A percentile compares a stretch with the other conserved stretches of the same genome.
Conservation (phyloP, 2,888 invertebrate genomes). For the Cryptus armator region DNA sequence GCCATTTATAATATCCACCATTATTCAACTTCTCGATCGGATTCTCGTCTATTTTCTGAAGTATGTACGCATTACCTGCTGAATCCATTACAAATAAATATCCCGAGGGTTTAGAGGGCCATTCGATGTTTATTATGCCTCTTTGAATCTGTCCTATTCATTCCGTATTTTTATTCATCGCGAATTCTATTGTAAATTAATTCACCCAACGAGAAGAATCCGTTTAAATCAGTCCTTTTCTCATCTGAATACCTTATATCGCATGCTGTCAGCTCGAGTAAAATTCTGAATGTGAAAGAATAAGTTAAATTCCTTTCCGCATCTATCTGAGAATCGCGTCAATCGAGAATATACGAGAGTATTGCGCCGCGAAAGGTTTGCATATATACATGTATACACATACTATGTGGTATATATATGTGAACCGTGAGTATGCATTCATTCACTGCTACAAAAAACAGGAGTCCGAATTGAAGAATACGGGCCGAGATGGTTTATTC, state of each 20-base stretch:
- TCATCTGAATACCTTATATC: constrained; percentile 2
- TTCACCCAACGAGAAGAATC: constrained; percentile 11
- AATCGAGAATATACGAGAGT: background rate
- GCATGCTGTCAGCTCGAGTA: background rate
- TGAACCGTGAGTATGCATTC: background rate
- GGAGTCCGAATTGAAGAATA: constrained; percentile 36
- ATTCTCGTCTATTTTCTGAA: background rate
- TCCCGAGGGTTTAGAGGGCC: background rate
- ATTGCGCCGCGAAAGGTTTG: constrained; percentile 20
- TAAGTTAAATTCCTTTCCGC: constrained; percentile 5
- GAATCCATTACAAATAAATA: background rate
- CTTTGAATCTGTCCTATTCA: background rate
- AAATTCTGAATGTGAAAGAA: constrained; percentile 35
- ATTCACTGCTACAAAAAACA: constrained; percentile 22
- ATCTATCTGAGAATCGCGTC: background rate
- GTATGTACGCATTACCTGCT: background rate
- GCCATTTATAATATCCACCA: background rate
- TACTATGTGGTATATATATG: background rate
- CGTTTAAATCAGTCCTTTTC: constrained; percentile 20
- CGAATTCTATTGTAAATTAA: constrained; percentile 26
- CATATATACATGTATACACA: background rate
- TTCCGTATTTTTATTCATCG: constrained; percentile 5
- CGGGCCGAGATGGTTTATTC: constrained; percentile 16
- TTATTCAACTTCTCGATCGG: background rate
- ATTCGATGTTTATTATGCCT: background rate